Conservation (phyloP, 2,113 vertebrate species). For the Pagrus major region DNA sequence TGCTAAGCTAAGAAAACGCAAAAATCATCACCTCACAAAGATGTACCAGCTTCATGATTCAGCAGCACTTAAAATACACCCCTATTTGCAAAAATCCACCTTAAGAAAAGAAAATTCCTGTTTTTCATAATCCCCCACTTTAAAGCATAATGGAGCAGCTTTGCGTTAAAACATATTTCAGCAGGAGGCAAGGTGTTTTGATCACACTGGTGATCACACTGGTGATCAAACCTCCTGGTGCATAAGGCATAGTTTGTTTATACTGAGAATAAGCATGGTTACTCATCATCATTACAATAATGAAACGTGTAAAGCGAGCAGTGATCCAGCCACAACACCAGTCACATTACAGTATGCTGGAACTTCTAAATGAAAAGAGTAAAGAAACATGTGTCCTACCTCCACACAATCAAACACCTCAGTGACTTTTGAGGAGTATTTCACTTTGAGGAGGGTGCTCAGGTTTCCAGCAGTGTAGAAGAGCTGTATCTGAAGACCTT, state of each 20-base stretch:
- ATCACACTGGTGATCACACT: too few species aligned
- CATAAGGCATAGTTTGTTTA: not conserved
- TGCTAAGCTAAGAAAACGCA: too few species aligned
- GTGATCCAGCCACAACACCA: not conserved
- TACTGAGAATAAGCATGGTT: not conserved
- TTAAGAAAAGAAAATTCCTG: not conserved
- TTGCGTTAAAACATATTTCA: not conserved
- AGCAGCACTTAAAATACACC: not conserved
- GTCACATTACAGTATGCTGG: not conserved
- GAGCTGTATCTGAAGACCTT: constrained; percentile 96
- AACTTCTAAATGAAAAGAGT: not conserved
- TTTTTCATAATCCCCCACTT: not conserved
- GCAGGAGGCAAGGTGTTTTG: not conserved
- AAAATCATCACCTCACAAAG: not conserved
- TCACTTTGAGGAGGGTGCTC: constrained; percentile 94
- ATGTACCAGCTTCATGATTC: not conserved
- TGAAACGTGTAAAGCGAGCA: not conserved
- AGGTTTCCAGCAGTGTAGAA: constrained; percentile 96
- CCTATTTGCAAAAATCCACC: not conserved
- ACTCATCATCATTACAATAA: not conserved
- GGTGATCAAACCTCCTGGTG: too few species aligned
- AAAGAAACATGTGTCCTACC: constrained; percentile 82
- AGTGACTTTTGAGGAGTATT: constrained; percentile 93
- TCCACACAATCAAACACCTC: constrained; percentile 96
- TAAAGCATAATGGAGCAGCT: not conserved